phyloP scores from a whole-genome alignment of 2,797 vertebrate species.

The Gouania willdenowi region DNA sequence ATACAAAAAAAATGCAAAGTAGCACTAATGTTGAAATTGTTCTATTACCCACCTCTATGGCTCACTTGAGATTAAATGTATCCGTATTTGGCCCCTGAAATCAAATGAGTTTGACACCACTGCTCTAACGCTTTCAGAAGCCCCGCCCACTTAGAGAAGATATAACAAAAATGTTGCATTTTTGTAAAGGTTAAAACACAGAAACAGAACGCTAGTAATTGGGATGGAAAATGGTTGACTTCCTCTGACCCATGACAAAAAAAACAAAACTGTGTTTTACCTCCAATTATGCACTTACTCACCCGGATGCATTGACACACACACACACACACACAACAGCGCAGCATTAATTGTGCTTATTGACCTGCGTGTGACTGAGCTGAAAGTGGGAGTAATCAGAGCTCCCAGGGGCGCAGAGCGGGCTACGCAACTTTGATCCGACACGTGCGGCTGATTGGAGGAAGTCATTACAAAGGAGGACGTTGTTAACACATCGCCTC shows the following conservation, averaged over 20 bases:
- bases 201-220: conserved; percentile 2
- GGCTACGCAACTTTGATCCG: conserved; percentile 52
- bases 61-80: too few species aligned
- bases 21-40: too few species aligned
- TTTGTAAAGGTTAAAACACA: too few species aligned
- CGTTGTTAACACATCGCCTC: conserved; percentile 45
- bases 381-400: conserved; percentile 56
- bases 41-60: too few species aligned
- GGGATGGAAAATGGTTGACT: conserved; percentile 12
- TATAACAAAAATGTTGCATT: too few species aligned
- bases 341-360: conserved; percentile 34
- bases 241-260: not conserved
- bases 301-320: conserved; percentile 1
- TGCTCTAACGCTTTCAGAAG: too few species aligned
- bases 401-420: conserved; percentile 33
- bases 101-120: too few species aligned
- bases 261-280: conserved; percentile 2
- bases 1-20: too few species aligned
- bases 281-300: not conserved
- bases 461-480: conserved; percentile 47
- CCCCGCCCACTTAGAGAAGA: too few species aligned
- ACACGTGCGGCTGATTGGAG: conserved; percentile 67
- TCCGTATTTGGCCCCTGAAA: too few species aligned
- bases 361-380: conserved; percentile 43
- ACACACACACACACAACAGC: conserved; percentile 1